A percentile compares a stretch with the other conserved stretches of the same genome.
phyloP scores from a whole-genome alignment of 2,797 vertebrate genomes.

The Limosa lapponica region DNA sequence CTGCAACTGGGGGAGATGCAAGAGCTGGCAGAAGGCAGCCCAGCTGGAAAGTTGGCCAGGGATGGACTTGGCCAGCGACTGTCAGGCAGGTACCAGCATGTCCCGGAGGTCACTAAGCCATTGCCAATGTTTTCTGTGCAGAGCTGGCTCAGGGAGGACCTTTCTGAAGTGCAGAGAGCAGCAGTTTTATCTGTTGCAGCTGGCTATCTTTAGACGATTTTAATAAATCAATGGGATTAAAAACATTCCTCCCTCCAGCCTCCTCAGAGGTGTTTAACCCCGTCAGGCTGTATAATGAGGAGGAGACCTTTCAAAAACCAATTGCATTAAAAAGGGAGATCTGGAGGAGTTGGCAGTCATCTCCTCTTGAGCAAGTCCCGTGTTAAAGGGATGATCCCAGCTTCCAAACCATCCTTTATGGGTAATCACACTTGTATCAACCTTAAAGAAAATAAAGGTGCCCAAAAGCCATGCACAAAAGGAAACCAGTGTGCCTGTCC shows the following conservation, averaged over 20 bases:
- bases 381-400: background rate
- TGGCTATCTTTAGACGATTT: constrained; percentile 72
- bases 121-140: background rate
- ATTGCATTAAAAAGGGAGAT: background rate
- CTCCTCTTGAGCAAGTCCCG: background rate
- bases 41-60: background rate
- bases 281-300: background rate
- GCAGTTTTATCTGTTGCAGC: constrained; percentile 60
- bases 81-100: background rate
- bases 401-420: background rate
- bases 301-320: constrained; percentile 26
- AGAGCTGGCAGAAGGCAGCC: background rate
- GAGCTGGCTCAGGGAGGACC: constrained; percentile 29
- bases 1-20: too few relatives aligned
- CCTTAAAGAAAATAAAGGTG: background rate
- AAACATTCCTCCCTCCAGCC: constrained; percentile 68
- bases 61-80: background rate
- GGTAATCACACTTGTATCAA: background rate
- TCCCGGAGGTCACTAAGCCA: background rate
- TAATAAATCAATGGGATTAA: constrained; percentile 72
- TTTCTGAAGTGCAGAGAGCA: constrained; percentile 35
- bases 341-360: background rate
- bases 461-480: background rate
- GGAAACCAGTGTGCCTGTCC: background rate
- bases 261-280: constrained; percentile 29